Evolutionary conservation across 2,888 invertebrate species (phyloP), one percentile per base, ranked within the genome.

Genomic region (Molanna angustata): DNA sequence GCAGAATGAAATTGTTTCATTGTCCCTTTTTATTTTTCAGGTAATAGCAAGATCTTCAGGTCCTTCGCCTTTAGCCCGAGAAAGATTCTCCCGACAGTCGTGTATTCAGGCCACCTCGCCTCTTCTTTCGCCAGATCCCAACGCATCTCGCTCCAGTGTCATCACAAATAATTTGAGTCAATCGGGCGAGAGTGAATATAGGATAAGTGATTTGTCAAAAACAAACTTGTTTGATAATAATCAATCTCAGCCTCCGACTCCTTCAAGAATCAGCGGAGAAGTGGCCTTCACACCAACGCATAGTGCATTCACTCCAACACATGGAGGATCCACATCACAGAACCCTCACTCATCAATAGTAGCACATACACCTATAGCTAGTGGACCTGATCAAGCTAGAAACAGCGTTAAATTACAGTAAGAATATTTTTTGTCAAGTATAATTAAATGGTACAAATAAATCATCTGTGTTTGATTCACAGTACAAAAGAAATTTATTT

Each of bases 321-420:
- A 72, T 57, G 59, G 64, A 31, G 66, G 69, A 4, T 62, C 66
- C 31, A 65, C 63, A 33, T 54, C 64, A 19, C 68, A 68, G 3
- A 82, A 82, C 62, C 80, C 83, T 37, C 80, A 81, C 58, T 77
- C 71, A 61, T 70, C 74, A 47, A 77, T 83, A 70, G 67, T 72
- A 22, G 74, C 77, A 39, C 66, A 78, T 33, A 78, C 79, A 16
- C 76, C 77, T 7, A 71, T 75, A 65, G 69, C 76, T 1, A 72
- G 77, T 62, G 80, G 78, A 13, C 73, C 75, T 3, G 77, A 72
- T 64, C 80, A 82, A 66, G 80, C 80, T 2, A 78, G 76, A 59
- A 81, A 76, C 60, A 80, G 81, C 61, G 76, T 83, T 13, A 81
- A 80, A 69, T 65, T 83, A 54, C 83, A 82, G 82, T 82, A 67